These are phyloP conservation scores for Coregonus sp. DNA, from an alignment of 2,797 vertebrate species.

Conservation along the genomic window DNA sequence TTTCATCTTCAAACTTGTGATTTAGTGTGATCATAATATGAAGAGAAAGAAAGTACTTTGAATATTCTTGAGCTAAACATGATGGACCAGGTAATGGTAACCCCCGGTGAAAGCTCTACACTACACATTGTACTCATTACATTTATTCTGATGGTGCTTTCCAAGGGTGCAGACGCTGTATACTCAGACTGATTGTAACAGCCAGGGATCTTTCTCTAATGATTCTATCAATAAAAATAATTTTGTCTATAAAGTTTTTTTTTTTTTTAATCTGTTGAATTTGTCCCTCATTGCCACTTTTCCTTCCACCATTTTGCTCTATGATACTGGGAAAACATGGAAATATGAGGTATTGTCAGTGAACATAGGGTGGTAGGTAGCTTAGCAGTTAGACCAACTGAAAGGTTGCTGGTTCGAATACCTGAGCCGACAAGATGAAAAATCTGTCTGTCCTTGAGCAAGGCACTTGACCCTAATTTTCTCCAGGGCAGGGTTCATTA, in stretches of 20 bases:
- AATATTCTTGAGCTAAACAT: neutral
- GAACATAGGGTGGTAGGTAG: no score
- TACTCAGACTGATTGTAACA: neutral
- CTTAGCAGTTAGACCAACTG: no score
- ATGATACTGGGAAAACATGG: no score
- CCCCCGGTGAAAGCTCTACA: neutral
- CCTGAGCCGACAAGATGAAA: no score
- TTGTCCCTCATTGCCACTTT: no score
- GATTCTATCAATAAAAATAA: neutral
- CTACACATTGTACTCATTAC: neutral
- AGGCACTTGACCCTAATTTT: no score
- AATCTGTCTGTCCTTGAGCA: no score
- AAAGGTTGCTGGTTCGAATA: no score
- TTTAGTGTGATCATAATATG: neutral
- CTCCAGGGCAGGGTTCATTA: no score
- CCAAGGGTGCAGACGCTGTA: neutral
- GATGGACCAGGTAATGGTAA: neutral
- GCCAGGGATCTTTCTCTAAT: neutral
- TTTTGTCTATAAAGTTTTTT: neutral
- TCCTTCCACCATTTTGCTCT: no score
- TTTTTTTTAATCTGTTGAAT: no score
- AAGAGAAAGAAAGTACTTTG: neutral
- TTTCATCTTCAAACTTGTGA: neutral
- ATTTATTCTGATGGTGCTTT: neutral
- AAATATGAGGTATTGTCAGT: no score